Evolutionary conservation across 64 coral and sea anemone species (phyloP).

Genomic region (Trachythela sp.): DNA sequence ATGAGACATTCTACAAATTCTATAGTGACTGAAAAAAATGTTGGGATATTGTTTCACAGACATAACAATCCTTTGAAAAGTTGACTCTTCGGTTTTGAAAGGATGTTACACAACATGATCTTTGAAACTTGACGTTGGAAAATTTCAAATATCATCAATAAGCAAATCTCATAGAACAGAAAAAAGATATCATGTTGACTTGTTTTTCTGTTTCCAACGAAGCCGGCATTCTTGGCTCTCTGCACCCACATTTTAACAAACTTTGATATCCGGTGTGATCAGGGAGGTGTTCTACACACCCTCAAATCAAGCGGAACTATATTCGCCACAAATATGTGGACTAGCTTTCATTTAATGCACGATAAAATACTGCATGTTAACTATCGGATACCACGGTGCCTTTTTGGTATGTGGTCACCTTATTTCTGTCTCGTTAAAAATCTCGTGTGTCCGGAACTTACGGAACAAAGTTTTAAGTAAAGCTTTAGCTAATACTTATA

Average conservation of each 20-base stretch:
- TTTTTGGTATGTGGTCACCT: not conserved
- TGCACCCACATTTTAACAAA: conserved; percentile 29
- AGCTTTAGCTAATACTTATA: not conserved
- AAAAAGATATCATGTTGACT: not conserved
- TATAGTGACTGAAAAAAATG: not conserved
- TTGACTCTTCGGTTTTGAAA: not conserved
- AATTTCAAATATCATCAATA: too few species aligned
- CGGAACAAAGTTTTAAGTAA: not conserved
- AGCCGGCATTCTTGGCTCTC: conserved; percentile 9
- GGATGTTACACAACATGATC: too few species aligned
- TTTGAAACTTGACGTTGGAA: too few species aligned
- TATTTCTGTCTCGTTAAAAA: not conserved
- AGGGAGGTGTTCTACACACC: conserved; percentile 23
- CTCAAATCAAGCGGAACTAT: conserved; percentile 16
- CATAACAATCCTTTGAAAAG: not conserved
- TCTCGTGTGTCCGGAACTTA: not conserved
- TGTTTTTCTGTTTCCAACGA: conserved; percentile 22
- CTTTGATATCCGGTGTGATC: conserved; percentile 5
- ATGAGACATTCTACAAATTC: not conserved
- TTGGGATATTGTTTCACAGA: not conserved
- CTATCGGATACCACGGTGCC: not conserved
- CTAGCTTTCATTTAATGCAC: not conserved
- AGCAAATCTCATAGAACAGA: not conserved
- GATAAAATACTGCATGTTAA: not conserved
- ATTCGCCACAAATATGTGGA: not conserved